A percentile compares a stretch with the other conserved stretches of the same genome.
phyloP scores from a whole-genome alignment of 2,888 invertebrate species.

The Drosophila falleni region DNA sequence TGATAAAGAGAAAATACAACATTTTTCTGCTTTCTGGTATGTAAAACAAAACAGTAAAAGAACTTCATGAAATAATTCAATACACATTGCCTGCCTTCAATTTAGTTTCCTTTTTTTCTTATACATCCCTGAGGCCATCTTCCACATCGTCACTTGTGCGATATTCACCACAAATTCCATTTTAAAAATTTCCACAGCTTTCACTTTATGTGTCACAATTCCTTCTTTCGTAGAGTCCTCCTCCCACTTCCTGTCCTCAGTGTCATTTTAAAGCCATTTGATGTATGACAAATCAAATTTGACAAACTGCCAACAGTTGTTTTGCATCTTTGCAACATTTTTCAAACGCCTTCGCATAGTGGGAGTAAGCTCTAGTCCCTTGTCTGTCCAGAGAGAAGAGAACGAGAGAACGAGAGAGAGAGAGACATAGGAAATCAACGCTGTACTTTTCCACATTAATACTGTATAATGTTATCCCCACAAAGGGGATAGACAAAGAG shows the following conservation, averaged over 20 bases:
- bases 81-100: slow-evolving; percentile 9
- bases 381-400: slow-evolving; percentile 4
- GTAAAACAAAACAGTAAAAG: too few relatives aligned
- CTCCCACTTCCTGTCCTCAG: slow-evolving; percentile 36
- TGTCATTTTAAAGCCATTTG: slow-evolving; percentile 80
- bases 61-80: too few relatives aligned
- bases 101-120: slow-evolving; percentile 14
- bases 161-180: slow-evolving; percentile 36
- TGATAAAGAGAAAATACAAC: too few relatives aligned
- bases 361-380: slow-evolving; percentile 14
- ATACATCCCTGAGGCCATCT: slow-evolving; percentile 21
- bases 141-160: slow-evolving; percentile 53
- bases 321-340: slow-evolving; percentile 79
- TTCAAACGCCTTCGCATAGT: slow-evolving; percentile 56
- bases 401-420: slow-evolving; percentile 17
- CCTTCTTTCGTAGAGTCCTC: not conserved
- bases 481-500: slow-evolving; percentile 2
- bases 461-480: slow-evolving; percentile 58
- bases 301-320: slow-evolving; percentile 82
- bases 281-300: slow-evolving; percentile 81
- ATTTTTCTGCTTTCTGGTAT: too few relatives aligned
- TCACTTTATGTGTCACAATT: not conserved
- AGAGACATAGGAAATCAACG: slow-evolving; percentile 72
- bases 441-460: slow-evolving; percentile 71
- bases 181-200: slow-evolving; percentile 22